Evolutionary conservation across 2,888 invertebrate genomes (phyloP).

Genomic region (Neoitamus cyanurus): DNA sequence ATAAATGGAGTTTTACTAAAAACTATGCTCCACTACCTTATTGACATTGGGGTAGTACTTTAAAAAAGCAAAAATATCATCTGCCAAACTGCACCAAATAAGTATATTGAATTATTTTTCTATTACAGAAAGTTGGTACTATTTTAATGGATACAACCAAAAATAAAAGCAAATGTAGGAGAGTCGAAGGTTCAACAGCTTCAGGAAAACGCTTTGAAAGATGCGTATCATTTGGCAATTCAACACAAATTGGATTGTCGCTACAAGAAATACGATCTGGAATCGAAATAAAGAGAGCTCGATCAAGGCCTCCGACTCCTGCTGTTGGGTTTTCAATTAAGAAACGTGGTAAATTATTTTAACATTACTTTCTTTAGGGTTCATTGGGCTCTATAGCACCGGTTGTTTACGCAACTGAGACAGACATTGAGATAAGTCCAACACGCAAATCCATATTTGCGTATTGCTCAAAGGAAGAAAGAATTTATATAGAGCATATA

Average conservation of each 20-base stretch:
- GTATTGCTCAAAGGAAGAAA: constrained; percentile 47
- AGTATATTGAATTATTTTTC: not conserved
- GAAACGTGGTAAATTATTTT: not conserved
- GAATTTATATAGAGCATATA: constrained; percentile 63
- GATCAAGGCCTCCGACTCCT: constrained; percentile 61
- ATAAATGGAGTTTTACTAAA: no score
- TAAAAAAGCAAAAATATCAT: no score
- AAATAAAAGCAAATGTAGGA: not conserved
- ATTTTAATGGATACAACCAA: not conserved
- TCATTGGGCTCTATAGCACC: constrained; percentile 61
- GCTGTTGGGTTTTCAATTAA: constrained; percentile 53
- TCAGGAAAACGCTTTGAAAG: constrained; percentile 44
- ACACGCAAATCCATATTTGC: not conserved
- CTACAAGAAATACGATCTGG: constrained; percentile 59
- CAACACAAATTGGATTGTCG: constrained; percentile 61
- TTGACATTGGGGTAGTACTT: no score
- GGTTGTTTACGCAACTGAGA: constrained; percentile 49
- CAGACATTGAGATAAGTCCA: not conserved
- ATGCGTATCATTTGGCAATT: constrained; percentile 60
- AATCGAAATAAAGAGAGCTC: constrained; percentile 55
- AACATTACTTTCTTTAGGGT: constrained; percentile 55
- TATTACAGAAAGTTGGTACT: not conserved
- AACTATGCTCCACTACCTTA: no score
- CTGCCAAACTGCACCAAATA: no score
- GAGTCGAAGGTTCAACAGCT: not conserved